These are phyloP conservation scores for Eupithecia abbreviata DNA, from an alignment of 2,888 invertebrate genomes.

Conservation along the genomic window DNA sequence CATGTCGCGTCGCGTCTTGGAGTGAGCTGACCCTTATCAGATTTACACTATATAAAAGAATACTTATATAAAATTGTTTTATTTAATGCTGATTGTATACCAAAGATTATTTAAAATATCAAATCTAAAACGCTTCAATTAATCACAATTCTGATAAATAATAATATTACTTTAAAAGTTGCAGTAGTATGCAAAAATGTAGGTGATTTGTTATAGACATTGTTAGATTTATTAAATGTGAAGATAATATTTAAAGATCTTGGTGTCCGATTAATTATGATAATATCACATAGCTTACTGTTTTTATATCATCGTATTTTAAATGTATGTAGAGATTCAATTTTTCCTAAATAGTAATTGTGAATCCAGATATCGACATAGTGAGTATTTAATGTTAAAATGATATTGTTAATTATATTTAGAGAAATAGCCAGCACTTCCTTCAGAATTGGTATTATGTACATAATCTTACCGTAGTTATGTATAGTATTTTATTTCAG, in stretches of 20 bases:
- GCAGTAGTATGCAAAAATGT: constrained; percentile 69
- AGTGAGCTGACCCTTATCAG: too few species aligned
- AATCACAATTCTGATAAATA: constrained; percentile 64
- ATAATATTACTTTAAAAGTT: constrained; percentile 62
- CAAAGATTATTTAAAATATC: constrained; percentile 74
- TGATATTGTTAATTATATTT: constrained; percentile 77
- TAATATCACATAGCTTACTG: constrained; percentile 74
- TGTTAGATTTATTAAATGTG: constrained; percentile 75
- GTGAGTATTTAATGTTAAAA: constrained; percentile 80
- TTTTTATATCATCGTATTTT: constrained; percentile 77
- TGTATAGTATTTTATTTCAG: constrained; percentile 84
- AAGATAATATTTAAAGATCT: constrained; percentile 63
- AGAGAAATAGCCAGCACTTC: constrained; percentile 70
- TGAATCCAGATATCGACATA: constrained; percentile 77
- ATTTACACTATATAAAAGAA: too few species aligned
- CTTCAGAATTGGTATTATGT: constrained; percentile 81
- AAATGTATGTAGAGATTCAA: constrained; percentile 73
- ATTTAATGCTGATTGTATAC: constrained; percentile 49
- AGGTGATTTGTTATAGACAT: constrained; percentile 76
- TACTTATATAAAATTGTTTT: not conserved
- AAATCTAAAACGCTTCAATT: constrained; percentile 75
- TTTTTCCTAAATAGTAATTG: constrained; percentile 72
- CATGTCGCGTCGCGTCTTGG: too few species aligned
- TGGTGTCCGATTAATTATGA: constrained; percentile 66
- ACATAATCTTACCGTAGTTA: constrained; percentile 82